These are phyloP conservation scores for Bruchidius siliquastri DNA, from an alignment of 2,888 invertebrate genomes.

Conservation along the genomic window DNA sequence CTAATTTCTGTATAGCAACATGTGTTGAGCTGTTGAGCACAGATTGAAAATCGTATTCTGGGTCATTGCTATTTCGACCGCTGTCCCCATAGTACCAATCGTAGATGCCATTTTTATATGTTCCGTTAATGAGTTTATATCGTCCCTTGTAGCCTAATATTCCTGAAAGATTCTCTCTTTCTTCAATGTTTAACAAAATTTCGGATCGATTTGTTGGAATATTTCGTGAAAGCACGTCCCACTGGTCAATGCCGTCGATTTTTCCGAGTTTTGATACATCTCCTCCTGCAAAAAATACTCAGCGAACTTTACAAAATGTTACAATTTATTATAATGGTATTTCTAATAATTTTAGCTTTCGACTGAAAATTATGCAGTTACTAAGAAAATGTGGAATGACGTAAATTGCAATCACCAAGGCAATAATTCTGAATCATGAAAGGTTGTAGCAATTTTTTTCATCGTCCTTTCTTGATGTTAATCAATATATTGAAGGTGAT, in stretches of 20 bases:
- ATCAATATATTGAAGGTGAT: no score
- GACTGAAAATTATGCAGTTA: no score
- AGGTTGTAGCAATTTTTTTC: no score
- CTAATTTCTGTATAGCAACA: constrained; percentile 28
- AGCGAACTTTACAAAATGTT: no score
- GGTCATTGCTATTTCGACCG: constrained; percentile 26
- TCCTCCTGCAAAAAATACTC: constrained; percentile 43
- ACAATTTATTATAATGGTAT: no score
- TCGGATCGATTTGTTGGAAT: constrained; percentile 20
- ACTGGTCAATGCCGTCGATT: constrained; percentile 45
- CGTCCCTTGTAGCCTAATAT: constrained; percentile 33
- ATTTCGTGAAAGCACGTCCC: constrained; percentile 34
- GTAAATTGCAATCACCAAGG: no score
- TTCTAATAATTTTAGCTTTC: no score
- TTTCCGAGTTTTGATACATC: constrained; percentile 29
- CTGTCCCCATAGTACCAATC: constrained; percentile 32
- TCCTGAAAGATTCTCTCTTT: constrained; percentile 40
- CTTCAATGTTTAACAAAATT: constrained; percentile 40
- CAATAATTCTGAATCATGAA: no score
- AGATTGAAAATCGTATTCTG: constrained; percentile 27
- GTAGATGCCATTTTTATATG: constrained; percentile 25
- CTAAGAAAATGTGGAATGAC: no score
- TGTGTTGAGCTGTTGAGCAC: constrained; percentile 33
- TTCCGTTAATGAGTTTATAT: constrained; percentile 40
- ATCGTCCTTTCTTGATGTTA: no score